These are phyloP conservation scores for Fringilla coelebs DNA, from an alignment of 2,797 vertebrate genomes.

Conservation along the genomic window DNA sequence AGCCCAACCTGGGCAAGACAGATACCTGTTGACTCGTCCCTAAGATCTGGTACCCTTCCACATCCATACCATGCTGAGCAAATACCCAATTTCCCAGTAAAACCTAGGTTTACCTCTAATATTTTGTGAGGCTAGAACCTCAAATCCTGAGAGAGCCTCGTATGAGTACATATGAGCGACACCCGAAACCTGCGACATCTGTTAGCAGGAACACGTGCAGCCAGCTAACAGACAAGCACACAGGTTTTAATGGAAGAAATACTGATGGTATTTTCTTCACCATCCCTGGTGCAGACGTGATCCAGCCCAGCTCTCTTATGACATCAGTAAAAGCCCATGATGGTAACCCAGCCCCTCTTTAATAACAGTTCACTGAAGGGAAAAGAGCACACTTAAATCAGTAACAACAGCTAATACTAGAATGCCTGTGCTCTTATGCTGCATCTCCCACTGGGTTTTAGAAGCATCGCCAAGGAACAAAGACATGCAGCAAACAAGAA, in stretches of 20 bases:
- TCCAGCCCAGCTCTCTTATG: background rate
- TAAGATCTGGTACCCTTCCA: background rate
- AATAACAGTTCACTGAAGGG: background rate
- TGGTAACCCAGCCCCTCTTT: background rate
- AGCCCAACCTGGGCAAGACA: background rate
- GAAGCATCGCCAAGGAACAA: background rate
- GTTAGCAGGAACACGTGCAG: background rate
- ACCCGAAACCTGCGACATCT: fast-evolving
- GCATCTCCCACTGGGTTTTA: background rate
- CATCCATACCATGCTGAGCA: background rate
- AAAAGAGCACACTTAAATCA: background rate
- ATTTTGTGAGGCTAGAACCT: background rate
- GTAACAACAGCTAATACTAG: background rate
- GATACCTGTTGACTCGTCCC: background rate
- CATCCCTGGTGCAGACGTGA: background rate
- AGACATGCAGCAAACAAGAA: background rate
- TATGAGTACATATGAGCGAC: background rate
- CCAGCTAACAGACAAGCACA: background rate
- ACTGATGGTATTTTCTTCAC: background rate
- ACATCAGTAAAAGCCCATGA: background rate
- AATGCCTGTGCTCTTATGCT: background rate
- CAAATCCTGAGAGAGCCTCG: background rate
- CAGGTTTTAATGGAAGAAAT: background rate
- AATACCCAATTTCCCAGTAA: background rate
- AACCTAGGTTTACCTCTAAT: background rate